Evolutionary conservation across 2,113 vertebrate genomes (phyloP).

Genomic region (Ciconia stormi): DNA sequence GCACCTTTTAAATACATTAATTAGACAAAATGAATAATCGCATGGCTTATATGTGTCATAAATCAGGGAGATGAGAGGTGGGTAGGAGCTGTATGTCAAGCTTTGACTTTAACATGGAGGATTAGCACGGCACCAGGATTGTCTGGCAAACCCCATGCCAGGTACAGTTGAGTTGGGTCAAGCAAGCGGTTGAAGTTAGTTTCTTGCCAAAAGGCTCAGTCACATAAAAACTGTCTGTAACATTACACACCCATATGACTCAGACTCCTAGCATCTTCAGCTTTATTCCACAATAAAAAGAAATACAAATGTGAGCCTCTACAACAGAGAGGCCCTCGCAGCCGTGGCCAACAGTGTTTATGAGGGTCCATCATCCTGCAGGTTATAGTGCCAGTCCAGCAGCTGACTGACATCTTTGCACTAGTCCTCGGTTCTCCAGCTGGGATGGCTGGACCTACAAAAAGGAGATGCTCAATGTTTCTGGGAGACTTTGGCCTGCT

Average conservation of each 20-base stretch:
- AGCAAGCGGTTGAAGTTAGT: neutral
- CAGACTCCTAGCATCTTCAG: neutral
- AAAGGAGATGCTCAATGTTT: neutral
- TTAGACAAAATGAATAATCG: neutral
- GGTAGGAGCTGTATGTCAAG: neutral
- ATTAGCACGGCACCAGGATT: neutral
- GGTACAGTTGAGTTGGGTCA: neutral
- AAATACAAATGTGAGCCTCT: neutral
- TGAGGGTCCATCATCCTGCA: neutral
- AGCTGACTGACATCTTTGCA: neutral
- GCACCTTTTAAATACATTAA: neutral
- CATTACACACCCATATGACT: slow-evolving; percentile 24
- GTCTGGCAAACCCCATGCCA: neutral
- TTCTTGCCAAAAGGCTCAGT: neutral
- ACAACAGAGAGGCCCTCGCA: neutral
- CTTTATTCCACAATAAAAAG: slow-evolving; percentile 24
- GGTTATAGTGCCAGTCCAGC: neutral
- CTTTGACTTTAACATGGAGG: neutral
- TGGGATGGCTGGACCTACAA: neutral
- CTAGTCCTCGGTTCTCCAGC: neutral
- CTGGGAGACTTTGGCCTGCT: neutral
- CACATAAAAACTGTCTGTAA: neutral
- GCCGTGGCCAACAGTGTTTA: neutral
- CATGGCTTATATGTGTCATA: neutral
- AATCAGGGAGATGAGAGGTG: neutral